Evolutionary conservation across 1,140 invertebrate genomes (phyloP), one percentile per base, ranked within the genome.

Genomic region (Nephotettix cincticeps): DNA sequence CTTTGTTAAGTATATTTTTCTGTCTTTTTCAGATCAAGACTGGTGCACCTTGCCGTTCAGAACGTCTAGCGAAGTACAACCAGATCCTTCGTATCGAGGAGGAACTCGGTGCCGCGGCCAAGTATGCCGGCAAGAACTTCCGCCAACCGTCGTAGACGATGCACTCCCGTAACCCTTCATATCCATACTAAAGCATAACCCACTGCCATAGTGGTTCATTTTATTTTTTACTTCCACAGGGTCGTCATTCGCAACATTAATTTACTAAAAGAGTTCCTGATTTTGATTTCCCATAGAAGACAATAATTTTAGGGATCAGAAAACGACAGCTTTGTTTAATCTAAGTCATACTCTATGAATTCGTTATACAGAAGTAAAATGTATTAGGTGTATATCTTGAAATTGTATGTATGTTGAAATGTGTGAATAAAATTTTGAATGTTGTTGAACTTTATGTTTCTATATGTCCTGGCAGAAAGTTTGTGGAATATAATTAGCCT

Each of bases 1-100:
- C n/a, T n/a, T n/a, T n/a, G n/a, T n/a, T n/a, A n/a, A n/a, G n/a
- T n/a, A n/a, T n/a, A n/a, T n/a, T n/a, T n/a, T n/a, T n/a, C n/a
- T n/a, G 4, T 36, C 14, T 36, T 36, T 69, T 75, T 13, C 58
- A 99, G 86, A 99, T 99, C 77, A 99, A 99, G 82, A 99, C 97
- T 68, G 98, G 98, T 47, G 98, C 98, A 69, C 97, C 98, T 1
- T 99, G 97, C 84, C 91, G 98, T 77, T 99, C 97, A 13, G 98
- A 99, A 83, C 90, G 98, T 83, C 86, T 98, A 74, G 95, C 97
- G 56, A 99, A 99, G 80, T 99, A 99, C 86, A 99, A 99, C 82
- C 98, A 99, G 82, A 94, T 99, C 70, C 87, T 99, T 54, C 91
- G 97, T 77, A 99, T 99, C 80, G 98, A 99, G 82, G 97, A 99